These are phyloP conservation scores for Lerista edwardsae DNA, from an alignment of 2,797 vertebrate species.

Conservation along the genomic window DNA sequence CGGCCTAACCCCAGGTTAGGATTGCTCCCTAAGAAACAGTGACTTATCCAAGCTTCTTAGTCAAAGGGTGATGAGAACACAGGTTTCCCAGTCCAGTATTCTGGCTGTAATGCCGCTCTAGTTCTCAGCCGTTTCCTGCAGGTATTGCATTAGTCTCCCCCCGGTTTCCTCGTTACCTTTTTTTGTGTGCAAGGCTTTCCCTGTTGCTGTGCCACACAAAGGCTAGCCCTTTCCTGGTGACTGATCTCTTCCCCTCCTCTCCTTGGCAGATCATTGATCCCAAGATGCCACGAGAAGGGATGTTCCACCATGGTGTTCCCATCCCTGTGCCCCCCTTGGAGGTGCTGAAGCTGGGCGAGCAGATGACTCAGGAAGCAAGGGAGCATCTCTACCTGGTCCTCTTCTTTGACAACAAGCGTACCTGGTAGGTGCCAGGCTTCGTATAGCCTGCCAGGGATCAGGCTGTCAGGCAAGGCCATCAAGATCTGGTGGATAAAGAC, in stretches of 20 bases:
- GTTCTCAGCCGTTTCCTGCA: neutral
- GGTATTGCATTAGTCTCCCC: neutral
- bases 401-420: constrained; percentile 99
- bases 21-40: neutral
- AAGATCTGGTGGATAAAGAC: neutral
- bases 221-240: neutral
- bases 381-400: constrained; percentile 99
- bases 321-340: constrained; percentile 98
- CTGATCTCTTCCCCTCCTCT: neutral
- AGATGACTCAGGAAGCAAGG: constrained; percentile 98
- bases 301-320: constrained; percentile 96
- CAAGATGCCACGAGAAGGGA: constrained; percentile 99
- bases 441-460: neutral
- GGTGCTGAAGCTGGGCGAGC: constrained; percentile 97
- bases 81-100: neutral
- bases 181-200: no score
- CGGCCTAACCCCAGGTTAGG: no score
- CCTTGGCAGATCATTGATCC: constrained; percentile 93
- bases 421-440: constrained; percentile 84
- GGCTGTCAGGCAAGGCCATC: neutral
- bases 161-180: no score
- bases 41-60: neutral
- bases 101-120: neutral
- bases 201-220: neutral
- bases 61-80: neutral